Conservation (phyloP, 2,113 vertebrate species). For the Silurus asotus region DNA sequence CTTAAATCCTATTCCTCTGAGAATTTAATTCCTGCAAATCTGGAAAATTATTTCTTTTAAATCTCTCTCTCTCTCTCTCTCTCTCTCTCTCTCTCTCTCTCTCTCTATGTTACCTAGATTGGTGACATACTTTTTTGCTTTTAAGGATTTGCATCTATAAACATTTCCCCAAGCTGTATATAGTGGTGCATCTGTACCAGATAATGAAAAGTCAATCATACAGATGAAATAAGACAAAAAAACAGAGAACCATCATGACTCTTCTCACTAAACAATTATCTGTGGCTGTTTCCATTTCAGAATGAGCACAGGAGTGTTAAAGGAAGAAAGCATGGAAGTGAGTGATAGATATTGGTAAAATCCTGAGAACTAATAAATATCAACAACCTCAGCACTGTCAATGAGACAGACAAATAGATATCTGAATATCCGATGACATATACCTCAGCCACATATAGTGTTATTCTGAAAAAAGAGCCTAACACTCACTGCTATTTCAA, state of each 20-base stretch:
- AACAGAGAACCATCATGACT: not conserved
- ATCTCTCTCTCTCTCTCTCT: too few species aligned
- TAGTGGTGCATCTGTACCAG: conserved; percentile 1
- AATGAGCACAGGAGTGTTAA: not conserved
- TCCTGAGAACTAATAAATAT: not conserved
- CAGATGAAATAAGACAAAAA: not conserved
- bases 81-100: not conserved
- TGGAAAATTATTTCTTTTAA: conserved; percentile 9
- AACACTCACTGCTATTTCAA: not conserved
- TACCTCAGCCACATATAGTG: not conserved
- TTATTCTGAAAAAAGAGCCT: not conserved
- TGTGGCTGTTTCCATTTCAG: not conserved
- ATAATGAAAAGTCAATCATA: conserved; percentile 22
- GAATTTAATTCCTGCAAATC: conserved; percentile 15
- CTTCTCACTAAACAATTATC: not conserved
- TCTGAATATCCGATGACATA: not conserved
- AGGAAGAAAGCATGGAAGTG: not conserved
- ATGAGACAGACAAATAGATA: conserved; percentile 1
- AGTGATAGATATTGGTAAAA: not conserved
- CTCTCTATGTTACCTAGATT: not conserved
- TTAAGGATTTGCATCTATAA: not conserved
- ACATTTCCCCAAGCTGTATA: conserved; percentile 6
- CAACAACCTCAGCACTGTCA: not conserved
- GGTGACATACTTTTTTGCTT: not conserved
- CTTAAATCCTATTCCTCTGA: conserved; percentile 9